phyloP scores from a whole-genome alignment of 2,113 vertebrate species.

The cattle (Bos taurus) region ARS-UCD2.0 NC_037333.1:92757501-92758000 shows the following conservation, averaged over 20 bases:
- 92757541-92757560: too few species aligned
- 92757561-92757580: accelerated
- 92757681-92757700: not conserved
- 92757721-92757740: not conserved
- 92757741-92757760: not conserved
- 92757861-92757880: not conserved
- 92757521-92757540: not conserved
- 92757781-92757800: not conserved
- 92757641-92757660: not conserved
- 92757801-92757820: not conserved
- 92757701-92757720: not conserved
- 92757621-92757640: not conserved
- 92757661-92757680: not conserved
- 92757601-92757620: not conserved
- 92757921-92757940: not conserved
- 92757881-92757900: not conserved
- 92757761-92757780: not conserved
- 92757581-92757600: not conserved
- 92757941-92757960: too few species aligned
- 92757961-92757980: not conserved
- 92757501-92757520: not conserved
- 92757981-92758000: not conserved
- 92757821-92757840: not conserved
- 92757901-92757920: not conserved
- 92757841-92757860: not conserved